A percentile compares a stretch with the other conserved stretches of the same genome.
Evolutionary conservation across 2,113 vertebrate genomes (phyloP).

Genomic region (Oceanodroma tethys): DNA sequence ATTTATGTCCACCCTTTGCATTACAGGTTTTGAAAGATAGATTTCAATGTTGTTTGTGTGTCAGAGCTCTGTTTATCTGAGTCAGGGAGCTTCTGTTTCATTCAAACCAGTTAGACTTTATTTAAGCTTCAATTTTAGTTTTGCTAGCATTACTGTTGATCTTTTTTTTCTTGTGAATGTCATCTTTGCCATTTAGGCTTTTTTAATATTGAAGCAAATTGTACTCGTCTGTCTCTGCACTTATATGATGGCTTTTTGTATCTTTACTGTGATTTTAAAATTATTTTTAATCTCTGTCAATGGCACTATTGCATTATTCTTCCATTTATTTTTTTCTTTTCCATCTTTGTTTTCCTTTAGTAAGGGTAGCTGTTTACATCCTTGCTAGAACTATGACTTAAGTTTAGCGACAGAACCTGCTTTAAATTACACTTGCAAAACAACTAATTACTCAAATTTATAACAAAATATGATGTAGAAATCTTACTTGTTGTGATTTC

Average conservation of each 20-base stretch:
- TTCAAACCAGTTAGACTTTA: not conserved
- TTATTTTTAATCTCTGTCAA: not conserved
- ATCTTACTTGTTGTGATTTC: not conserved
- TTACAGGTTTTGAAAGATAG: not conserved
- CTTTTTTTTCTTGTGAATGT: not conserved
- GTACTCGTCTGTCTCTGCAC: not conserved
- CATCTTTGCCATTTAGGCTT: not conserved
- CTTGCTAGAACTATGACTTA: not conserved
- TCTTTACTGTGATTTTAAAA: not conserved
- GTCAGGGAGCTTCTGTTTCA: not conserved
- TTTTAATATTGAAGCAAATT: not conserved
- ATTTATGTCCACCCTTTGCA: not conserved
- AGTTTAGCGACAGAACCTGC: not conserved
- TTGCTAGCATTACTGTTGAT: not conserved
- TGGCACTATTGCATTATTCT: not conserved
- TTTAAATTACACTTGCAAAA: not conserved
- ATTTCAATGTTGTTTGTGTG: not conserved
- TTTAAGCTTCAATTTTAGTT: not conserved
- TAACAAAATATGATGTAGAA: not conserved
- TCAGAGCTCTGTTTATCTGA: not conserved
- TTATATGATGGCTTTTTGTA: not conserved
- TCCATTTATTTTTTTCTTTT: not conserved
- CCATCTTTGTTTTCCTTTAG: not conserved
- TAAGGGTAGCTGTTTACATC: not conserved
- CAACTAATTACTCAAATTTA: not conserved